Conservation (phyloP, 92 coral and sea anemone species). For the Chrysogorgia sp. region DNA sequence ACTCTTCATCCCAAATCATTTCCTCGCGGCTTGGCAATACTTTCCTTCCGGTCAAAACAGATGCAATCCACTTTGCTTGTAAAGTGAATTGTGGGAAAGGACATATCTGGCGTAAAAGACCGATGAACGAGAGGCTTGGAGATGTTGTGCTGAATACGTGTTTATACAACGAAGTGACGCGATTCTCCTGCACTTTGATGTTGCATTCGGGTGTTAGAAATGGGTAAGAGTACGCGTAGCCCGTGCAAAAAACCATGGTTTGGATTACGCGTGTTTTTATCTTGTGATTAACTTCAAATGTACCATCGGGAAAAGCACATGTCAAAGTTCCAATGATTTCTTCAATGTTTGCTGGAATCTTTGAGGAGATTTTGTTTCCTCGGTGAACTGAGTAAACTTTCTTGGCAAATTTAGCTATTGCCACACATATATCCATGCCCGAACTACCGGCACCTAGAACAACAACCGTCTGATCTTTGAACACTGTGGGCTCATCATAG, state of each 20-base stretch:
- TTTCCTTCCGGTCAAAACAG: constrained; percentile 63
- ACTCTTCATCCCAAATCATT: constrained; percentile 72
- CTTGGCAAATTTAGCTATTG: constrained; percentile 61
- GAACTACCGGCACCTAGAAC: constrained; percentile 80
- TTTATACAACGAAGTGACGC: constrained; percentile 72
- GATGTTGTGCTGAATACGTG: constrained; percentile 71
- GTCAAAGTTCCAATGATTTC: constrained; percentile 49
- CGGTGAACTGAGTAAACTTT: constrained; percentile 74
- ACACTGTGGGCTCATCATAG: constrained; percentile 72
- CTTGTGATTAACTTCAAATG: constrained; percentile 63
- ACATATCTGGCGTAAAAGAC: constrained; percentile 63
- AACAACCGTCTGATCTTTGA: constrained; percentile 64
- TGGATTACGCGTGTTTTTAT: constrained; percentile 49
- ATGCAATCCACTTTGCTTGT: constrained; percentile 67
- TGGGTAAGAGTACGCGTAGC: constrained; percentile 78
- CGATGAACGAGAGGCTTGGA: constrained; percentile 76
- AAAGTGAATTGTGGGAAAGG: constrained; percentile 81
- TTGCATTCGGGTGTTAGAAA: constrained; percentile 67
- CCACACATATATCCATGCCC: constrained; percentile 77
- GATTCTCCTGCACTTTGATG: constrained; percentile 62
- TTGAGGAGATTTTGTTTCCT: constrained; percentile 31
- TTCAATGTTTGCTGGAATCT: constrained; percentile 67
- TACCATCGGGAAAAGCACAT: constrained; percentile 59
- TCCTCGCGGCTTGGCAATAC: constrained; percentile 64
- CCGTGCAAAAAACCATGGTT: constrained; percentile 81